Conservation (phyloP, 1,140 invertebrate genomes). For the Lasaia peninsularis region DNA sequence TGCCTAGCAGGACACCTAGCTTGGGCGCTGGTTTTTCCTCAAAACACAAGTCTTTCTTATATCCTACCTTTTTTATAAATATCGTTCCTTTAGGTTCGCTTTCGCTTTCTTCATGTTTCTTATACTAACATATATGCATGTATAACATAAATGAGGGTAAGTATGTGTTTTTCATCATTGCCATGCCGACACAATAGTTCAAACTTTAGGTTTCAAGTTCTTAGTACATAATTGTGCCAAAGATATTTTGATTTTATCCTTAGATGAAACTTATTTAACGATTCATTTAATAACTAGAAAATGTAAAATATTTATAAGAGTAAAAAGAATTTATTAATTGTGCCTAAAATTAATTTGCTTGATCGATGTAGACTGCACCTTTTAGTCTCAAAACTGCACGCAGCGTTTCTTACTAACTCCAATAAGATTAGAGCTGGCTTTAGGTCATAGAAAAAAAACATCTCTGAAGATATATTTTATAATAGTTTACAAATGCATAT, state of each 20-base stretch:
- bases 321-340: background rate
- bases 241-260: background rate
- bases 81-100: conserved; percentile 23
- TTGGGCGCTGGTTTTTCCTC: conserved; percentile 3
- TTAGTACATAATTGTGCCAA: background rate
- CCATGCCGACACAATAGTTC: background rate
- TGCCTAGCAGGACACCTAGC: conserved; percentile 1
- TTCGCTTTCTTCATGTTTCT: conserved; percentile 25
- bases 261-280: background rate
- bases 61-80: conserved; percentile 24
- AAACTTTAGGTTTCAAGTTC: background rate
- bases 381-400: background rate
- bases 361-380: background rate
- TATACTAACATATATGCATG: conserved; percentile 26
- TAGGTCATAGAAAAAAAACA: background rate
- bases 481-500: too few relatives aligned
- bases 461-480: too few relatives aligned
- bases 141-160: conserved; percentile 19
- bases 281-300: too few relatives aligned
- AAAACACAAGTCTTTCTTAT: conserved; percentile 11
- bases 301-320: background rate
- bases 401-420: background rate
- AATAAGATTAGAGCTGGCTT: conserved; percentile 4
- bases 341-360: background rate
- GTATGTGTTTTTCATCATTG: conserved; percentile 9